Evolutionary conservation across 2,888 invertebrate species (phyloP), one percentile per base, ranked within the genome.

Genomic region (Silvanus unidentatus): DNA sequence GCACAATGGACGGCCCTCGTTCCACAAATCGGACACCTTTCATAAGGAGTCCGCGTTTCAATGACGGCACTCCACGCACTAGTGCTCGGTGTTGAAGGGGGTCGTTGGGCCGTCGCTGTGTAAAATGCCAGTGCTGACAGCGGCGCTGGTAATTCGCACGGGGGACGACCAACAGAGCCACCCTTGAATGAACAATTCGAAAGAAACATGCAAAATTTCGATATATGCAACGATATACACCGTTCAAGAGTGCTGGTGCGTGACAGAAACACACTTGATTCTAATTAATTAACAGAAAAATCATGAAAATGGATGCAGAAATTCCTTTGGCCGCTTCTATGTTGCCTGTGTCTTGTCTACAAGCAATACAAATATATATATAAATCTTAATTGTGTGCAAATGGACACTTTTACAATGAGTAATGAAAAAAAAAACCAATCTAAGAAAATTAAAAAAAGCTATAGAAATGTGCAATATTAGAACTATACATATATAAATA

Each of bases 11-110:
- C 70, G 76, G 60, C 77, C 78, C 64, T 74, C 81, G 66, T 86
- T 86, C 75, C 85, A 86, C 77, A 85, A 85, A 75, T 86, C 86
- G 68, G 86, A 86, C 74, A 85, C 85, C 63, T 84, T 85, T 74
- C 82, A 84, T 73, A 84, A 84, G 75, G 78, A 79, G 63, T 74
- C 77, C 62, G 64, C 71, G 45, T 77, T 78, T 70, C 85, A 86
- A 77, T 85, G 85, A 85, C 79, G 82, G 75, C 78, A 77, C 77
- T 80, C 82, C 72, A 76, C 79, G 74, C 78, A 80, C 79, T 84
- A 83, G 80, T 72, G 69, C 68, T 69, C 68, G 47, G 57, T 51
- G 54, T 10, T 13, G 16, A 16, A 12, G 32, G 32, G 32, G n/a
- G 11, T 12, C 5, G 11, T 32, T n/a, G 32, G 32, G n/a, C 32